Evolutionary conservation across 2,113 vertebrate species (phyloP), one percentile per base, ranked within the genome.

Genomic region (Macrotis lagotis): DNA sequence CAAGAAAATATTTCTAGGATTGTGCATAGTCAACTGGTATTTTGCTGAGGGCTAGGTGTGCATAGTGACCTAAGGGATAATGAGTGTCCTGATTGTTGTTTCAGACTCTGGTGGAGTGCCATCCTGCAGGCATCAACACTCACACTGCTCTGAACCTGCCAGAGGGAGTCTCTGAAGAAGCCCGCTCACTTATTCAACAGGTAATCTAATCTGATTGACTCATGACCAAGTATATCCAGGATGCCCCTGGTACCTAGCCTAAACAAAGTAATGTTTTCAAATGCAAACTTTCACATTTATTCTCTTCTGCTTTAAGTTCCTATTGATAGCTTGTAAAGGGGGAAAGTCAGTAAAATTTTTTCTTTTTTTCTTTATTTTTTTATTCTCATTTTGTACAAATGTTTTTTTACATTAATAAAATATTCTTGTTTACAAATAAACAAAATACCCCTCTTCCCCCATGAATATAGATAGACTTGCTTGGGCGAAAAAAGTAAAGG

Each of bases 91-190:
- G 47, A 50, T 48, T 98, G 52, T 97, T 98, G 48, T 90, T 97
- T 1, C 95, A 99, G 99, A 98, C 98, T 47, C 98, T 99, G 98
- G 97, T 98, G 93, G 99, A 99, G 94, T 99, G 99, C 98, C 99
- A 99, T 98, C 99, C 99, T 44, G 99, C 99, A 53, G 99, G 99
- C 97, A 99, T 99, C 97, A 99, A 98, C 94, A 99, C 99, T 90
- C 99, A 99, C 98, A 99, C 99, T 0, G 98, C 99, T 91, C 97
- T 99, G 97, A 99, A 98, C 98, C 98, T 99, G 98, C 99, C 99
- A 1, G 99, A 99, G 94, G 99, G 98, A 11, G 98, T 99, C 93
- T 99, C 99, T 2, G 98, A 99, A 96, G 99, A 99, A 97, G 99
- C 99, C 95, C 98, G 98, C 52, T 99, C 99, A 95, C 98, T 99